Percentiles rank a stretch among this genome's conserved stretches.
phyloP scores from a whole-genome alignment of 2,888 invertebrate genomes.

The Spisula solida region DNA sequence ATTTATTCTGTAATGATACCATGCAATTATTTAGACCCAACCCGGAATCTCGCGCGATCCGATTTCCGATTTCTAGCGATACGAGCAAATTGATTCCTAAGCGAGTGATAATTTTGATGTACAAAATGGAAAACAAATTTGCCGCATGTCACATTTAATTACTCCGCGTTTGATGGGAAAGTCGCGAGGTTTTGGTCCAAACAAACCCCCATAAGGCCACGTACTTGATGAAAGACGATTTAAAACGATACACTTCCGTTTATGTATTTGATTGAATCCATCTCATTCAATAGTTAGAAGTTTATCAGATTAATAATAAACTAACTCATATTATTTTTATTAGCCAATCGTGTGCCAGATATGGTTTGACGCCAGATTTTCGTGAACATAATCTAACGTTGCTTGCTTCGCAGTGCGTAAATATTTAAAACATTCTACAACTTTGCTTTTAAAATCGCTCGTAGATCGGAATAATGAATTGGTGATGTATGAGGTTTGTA shows the following conservation, averaged over 20 bases:
- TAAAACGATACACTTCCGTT: neutral
- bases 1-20: conserved; percentile 69
- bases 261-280: neutral
- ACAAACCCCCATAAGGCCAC: neutral
- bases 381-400: no score
- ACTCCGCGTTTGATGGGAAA: conserved; percentile 23
- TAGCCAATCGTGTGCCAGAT: neutral
- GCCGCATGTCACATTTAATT: conserved; percentile 64
- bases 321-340: neutral
- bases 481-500: no score
- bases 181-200: neutral
- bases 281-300: neutral
- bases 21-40: conserved; percentile 60
- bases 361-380: neutral
- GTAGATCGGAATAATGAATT: no score
- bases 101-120: conserved; percentile 65
- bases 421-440: no score
- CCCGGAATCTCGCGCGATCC: conserved; percentile 60
- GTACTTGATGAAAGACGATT: neutral
- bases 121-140: conserved; percentile 60
- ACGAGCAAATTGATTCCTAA: conserved; percentile 69
- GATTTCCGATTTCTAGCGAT: conserved; percentile 70
- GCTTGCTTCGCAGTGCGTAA: no score
- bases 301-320: neutral
- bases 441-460: no score